A percentile compares a stretch with the other conserved stretches of the same genome.
Conservation (phyloP, 2,113 vertebrate species). For the Erythrolamprus reginae region DNA sequence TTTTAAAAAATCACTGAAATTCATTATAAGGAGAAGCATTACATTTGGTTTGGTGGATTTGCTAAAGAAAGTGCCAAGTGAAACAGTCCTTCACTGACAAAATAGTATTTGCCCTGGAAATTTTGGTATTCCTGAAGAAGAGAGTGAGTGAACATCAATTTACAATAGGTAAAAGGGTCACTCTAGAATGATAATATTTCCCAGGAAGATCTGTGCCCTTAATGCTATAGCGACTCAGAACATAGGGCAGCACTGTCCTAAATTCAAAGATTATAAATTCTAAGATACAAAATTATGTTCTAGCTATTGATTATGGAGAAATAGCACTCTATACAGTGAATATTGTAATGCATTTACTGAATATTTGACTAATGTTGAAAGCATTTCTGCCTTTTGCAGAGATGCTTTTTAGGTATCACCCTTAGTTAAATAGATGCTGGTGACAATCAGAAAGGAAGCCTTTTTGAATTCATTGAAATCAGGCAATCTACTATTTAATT, state of each 20-base stretch:
- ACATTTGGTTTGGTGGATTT: background rate
- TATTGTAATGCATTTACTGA: background rate
- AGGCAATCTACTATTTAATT: background rate
- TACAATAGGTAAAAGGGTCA: background rate
- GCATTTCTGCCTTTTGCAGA: background rate
- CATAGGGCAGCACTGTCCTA: background rate
- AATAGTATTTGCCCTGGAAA: background rate
- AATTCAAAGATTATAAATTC: background rate
- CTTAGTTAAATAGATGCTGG: background rate
- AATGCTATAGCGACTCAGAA: background rate
- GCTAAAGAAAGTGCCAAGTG: background rate
- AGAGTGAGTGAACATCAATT: background rate
- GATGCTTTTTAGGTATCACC: background rate
- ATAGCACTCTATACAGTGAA: background rate
- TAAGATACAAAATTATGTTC: background rate
- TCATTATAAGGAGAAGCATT: background rate
- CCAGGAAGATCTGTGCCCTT: background rate
- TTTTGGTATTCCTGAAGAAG: background rate
- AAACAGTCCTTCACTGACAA: background rate
- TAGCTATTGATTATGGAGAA: background rate
- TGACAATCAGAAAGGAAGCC: background rate
- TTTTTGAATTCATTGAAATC: background rate
- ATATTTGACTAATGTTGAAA: background rate
- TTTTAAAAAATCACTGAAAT: background rate
- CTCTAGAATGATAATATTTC: background rate